Conservation (phyloP, 2,888 invertebrate genomes). For the Ectemnius lituratus region DNA sequence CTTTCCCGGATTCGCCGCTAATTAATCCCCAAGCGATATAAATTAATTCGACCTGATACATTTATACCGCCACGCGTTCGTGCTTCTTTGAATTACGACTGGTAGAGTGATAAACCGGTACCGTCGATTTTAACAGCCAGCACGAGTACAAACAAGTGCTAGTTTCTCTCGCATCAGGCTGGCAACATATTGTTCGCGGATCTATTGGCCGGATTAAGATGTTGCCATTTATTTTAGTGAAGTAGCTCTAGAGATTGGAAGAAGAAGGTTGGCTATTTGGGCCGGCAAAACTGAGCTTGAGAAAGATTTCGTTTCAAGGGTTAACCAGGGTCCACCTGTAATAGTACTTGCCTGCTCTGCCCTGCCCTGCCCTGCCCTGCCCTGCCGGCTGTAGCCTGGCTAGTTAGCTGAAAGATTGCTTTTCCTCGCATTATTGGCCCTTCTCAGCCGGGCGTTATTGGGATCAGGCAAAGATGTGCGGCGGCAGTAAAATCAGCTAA, state of each 20-base stretch:
- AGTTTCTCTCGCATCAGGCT: no score
- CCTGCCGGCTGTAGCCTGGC: constrained; percentile 68
- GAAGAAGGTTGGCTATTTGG: no score
- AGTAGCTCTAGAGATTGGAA: background rate
- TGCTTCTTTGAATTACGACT: constrained; percentile 1
- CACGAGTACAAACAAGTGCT: no score
- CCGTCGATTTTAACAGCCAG: no score
- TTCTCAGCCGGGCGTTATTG: constrained; percentile 69
- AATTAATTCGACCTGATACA: constrained; percentile 55
- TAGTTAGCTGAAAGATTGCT: constrained; percentile 77
- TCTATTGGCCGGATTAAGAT: no score
- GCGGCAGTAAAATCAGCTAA: constrained; percentile 76
- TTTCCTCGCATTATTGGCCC: constrained; percentile 71
- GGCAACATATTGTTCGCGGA: no score
- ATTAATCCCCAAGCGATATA: constrained; percentile 42
- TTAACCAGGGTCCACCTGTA: constrained; percentile 72
- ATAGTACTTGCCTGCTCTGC: constrained; percentile 59
- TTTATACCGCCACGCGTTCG: constrained; percentile 30
- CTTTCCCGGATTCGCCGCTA: constrained; percentile 22
- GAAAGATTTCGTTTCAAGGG: constrained; percentile 67
- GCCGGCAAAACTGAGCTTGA: constrained; percentile 52
- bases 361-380: constrained; percentile 59
- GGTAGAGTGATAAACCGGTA: no score
- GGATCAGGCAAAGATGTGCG: constrained; percentile 70
- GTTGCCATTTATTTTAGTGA: no score